Conservation (phyloP, 2,113 vertebrate species). For the Sisor rabdophorus region DNA sequence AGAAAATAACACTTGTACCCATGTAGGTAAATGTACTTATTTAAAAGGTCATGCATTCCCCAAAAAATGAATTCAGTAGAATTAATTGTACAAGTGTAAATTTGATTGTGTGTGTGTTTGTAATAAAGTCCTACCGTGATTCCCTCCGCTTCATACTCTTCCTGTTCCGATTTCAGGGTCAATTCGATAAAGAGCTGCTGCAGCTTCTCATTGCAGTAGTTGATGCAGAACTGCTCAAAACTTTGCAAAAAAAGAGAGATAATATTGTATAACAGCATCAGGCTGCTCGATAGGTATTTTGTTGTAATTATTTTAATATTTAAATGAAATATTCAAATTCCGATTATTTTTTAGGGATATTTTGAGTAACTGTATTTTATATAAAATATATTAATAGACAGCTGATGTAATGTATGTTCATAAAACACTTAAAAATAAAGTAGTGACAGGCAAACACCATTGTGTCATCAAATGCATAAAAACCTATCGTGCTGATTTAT, state of each 20-base stretch:
- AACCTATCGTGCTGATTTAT: background rate
- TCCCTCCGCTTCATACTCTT: conserved; percentile 94
- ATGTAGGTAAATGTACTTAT: too few species aligned
- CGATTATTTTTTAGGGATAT: too few species aligned
- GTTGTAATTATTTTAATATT: background rate
- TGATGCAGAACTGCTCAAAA: conserved; percentile 98
- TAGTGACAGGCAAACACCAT: background rate
- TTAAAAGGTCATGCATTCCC: too few species aligned
- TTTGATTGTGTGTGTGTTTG: background rate
- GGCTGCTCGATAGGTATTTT: background rate
- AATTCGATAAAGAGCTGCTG: conserved; percentile 98
- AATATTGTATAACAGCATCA: background rate
- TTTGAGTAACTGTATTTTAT: too few species aligned
- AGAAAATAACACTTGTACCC: too few species aligned
- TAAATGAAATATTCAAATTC: too few species aligned
- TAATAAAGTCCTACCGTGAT: conserved; percentile 72
- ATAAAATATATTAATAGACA: background rate
- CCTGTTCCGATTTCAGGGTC: conserved; percentile 93
- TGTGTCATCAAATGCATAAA: background rate
- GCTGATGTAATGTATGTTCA: background rate
- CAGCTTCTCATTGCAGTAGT: conserved; percentile 97
- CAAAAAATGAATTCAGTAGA: conserved; percentile 40
- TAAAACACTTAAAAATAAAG: background rate
- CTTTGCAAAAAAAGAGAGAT: conserved; percentile 60
- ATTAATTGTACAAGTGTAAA: background rate